Evolutionary conservation across 2,113 vertebrate genomes (phyloP), one percentile per base, ranked within the genome.

Genomic region (Eira barbara): DNA sequence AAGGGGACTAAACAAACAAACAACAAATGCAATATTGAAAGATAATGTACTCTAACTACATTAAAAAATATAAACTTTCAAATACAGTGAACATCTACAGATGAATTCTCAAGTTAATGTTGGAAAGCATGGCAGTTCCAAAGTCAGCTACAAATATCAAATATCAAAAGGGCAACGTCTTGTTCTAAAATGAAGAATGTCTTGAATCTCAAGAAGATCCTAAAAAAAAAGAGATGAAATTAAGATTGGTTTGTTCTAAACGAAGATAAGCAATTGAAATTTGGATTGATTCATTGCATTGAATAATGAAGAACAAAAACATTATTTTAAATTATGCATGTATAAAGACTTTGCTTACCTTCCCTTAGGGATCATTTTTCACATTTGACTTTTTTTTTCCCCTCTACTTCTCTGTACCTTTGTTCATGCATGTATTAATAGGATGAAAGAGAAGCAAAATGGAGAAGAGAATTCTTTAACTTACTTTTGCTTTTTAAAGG

Each of bases 261-360:
- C 86, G 91, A 6, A 93, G 94, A 89, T 9, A 97, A 97, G 92
- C 96, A 98, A 96, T 97, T 97, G 94, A 97, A 98, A 98, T 97
- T 96, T 95, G 97, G 95, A 82, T 59, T 79, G 61, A 31, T 52
- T 73, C 45, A 73, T 18, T 82, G 23, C 13, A 88, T 59, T 89
- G 84, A 86, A 63, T 87, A 93, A 85, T 39, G 23, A 97, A 84
- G 36, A 63, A 85, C 4, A 95, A 52, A 95, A 94, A 67, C 7
- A n/a, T 45, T 69, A 27, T 88, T 17, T 91, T 89, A 49, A 36
- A 52, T 67, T 84, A 74, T 39, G 17, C 10, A 27, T 82, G n/a
- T 29, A 65, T 18, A 84, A 95, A 89, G 27, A 52, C 52, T 91
- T 93, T 91, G 79, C n/a, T 95, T 91, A 25, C 18, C 25, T 94